Evolutionary conservation across 2,888 invertebrate species (phyloP).

Genomic region (Mallateleia sp.): DNA sequence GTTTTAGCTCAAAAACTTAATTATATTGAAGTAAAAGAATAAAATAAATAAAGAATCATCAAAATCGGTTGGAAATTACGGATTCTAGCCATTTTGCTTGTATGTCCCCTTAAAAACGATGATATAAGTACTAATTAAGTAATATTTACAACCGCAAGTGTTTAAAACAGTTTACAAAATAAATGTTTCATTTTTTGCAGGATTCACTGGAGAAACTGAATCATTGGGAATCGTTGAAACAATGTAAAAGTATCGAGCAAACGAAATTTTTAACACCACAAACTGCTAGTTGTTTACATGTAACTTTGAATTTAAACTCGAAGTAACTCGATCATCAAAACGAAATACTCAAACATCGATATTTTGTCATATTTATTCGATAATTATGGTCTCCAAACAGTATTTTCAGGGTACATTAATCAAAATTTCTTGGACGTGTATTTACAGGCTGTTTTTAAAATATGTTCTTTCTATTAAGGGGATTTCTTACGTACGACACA

Average conservation of each 20-base stretch:
- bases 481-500: too few species aligned
- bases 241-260: conserved; percentile 4
- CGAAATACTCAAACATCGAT: conserved; percentile 36
- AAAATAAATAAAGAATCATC: too few species aligned
- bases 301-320: conserved; percentile 12
- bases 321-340: too few species aligned
- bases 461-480: background rate
- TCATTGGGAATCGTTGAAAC: conserved; percentile 33
- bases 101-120: too few species aligned
- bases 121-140: background rate
- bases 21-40: too few species aligned
- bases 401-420: conserved; percentile 6
- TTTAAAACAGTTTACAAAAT: conserved; percentile 5
- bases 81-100: too few species aligned
- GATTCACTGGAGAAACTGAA: conserved; percentile 20
- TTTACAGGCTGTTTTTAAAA: background rate
- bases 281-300: conserved; percentile 16
- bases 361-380: conserved; percentile 20
- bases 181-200: conserved; percentile 29
- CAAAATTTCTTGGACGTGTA: background rate
- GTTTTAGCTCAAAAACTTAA: too few species aligned
- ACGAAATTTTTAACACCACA: conserved; percentile 32
- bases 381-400: background rate
- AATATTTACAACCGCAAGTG: background rate
- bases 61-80: too few species aligned